Base-by-base conservation (phyloP, 2,888 invertebrate genomes). In the Eupsilia transversa region DNA sequence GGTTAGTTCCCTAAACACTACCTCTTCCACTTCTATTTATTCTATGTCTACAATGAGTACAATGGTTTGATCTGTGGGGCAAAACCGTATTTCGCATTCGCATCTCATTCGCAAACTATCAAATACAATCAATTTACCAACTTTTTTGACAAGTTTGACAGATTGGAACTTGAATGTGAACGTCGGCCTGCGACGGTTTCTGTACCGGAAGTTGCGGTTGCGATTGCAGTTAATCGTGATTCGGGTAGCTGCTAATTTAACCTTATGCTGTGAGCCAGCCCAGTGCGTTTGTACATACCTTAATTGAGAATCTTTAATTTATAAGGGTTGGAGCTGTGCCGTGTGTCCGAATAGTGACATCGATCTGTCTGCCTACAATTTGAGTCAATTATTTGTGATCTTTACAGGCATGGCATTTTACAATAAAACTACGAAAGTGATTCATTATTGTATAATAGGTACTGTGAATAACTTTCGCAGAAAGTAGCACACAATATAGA, bases 401-500 rank as follows among this genome's bases (percentile, higher is more conserved):
- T 61, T n/a, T 61, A 43, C 6, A 43, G 46, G 54, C n/a, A 30
- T n/a, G 52, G 27, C 54, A 35, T 49, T 60, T 65, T 17, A 43
- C n/a, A 35, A 65, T 43, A 76, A 79, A 76, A 46, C 66, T 79
- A 57, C 78, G 60, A 66, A 80, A 77, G 82, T 82, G 38, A 82
- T 80, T 77, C 79, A 77, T 77, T 61, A 38, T 35, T 65, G 3
- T 60, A 0, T 69, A 81, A 30, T 30, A 17, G 17, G 14, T 33
- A 54, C 33, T 66, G 41, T 76, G 75, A 80, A 77, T 82, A 82
- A 63, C 66, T 80, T 80, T 80, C n/a, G 61, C 46, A 80, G 82
- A 70, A 46, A 64, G 27, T 35, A 64, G 35, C 35, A 57, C 38
- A 52, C 35, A 72, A 43, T 52, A 43, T 33, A 43, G 43, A 49